phyloP scores from a whole-genome alignment of 2,113 vertebrate species.

The Epinephelus moara region DNA sequence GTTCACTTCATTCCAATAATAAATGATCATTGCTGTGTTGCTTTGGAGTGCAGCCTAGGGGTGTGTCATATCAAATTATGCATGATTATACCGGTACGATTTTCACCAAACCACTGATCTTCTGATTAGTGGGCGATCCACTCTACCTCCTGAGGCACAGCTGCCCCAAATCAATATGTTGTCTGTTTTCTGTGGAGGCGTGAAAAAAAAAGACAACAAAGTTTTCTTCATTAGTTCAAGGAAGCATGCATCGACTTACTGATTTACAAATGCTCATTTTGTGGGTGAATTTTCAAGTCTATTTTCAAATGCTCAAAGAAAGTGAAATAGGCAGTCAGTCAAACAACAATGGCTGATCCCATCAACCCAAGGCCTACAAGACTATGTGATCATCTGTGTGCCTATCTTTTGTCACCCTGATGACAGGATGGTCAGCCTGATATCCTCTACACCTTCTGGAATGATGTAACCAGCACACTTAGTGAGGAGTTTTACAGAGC shows the following conservation, averaged over 20 bases:
- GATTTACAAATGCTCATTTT: no score
- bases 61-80: no score
- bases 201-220: no score
- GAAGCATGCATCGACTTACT: no score
- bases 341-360: no score
- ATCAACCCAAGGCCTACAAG: neutral
- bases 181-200: no score
- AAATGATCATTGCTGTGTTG: neutral
- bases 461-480: slow-evolving; percentile 90
- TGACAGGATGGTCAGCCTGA: slow-evolving; percentile 93
- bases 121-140: no score
- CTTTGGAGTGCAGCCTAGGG: neutral
- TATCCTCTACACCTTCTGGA: slow-evolving; percentile 96
- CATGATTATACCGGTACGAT: no score
- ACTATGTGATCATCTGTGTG: neutral
- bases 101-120: no score
- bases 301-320: neutral
- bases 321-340: neutral
- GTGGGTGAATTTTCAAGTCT: neutral
- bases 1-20: neutral
- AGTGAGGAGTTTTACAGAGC: slow-evolving; percentile 91
- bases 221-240: no score
- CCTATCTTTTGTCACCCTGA: neutral
- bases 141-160: no score
- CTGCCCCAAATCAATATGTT: no score